Evolutionary conservation across 2,888 invertebrate genomes (phyloP).

Genomic region (Megastigmus dorsalis): DNA sequence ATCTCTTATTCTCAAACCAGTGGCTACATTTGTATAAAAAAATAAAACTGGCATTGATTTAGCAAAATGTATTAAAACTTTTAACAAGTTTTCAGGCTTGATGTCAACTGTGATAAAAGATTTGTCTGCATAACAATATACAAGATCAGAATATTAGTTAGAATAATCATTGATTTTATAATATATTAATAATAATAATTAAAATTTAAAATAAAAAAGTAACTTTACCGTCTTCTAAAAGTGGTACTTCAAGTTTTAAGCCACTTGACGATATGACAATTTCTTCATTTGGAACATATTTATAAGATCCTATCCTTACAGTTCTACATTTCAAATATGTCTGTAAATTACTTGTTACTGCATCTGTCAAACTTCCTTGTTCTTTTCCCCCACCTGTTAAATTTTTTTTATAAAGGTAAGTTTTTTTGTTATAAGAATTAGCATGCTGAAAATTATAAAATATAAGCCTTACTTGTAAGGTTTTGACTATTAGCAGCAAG

Average conservation of each 20-base stretch:
- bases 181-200: not conserved
- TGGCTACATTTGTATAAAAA: constrained; percentile 83
- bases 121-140: constrained; percentile 36
- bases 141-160: not conserved
- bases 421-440: not conserved
- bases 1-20: constrained; percentile 82
- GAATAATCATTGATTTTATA: not conserved
- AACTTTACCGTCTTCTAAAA: constrained; percentile 71
- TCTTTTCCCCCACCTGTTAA: constrained; percentile 33
- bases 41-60: constrained; percentile 87
- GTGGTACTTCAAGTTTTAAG: constrained; percentile 74
- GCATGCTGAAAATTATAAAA: not conserved
- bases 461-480: constrained; percentile 9
- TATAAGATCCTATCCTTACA: constrained; percentile 89
- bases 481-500: constrained; percentile 10
- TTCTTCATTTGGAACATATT: constrained; percentile 84
- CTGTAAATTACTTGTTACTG: constrained; percentile 6
- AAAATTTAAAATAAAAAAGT: not conserved
- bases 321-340: constrained; percentile 83
- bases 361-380: not conserved
- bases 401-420: not conserved
- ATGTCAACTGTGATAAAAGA: constrained; percentile 78
- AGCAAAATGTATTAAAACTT: constrained; percentile 86
- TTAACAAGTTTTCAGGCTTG: constrained; percentile 82
- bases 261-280: constrained; percentile 77